Percentiles rank a stretch among this genome's conserved stretches.
phyloP scores from a whole-genome alignment of 2,888 invertebrate genomes.

The Micoletzkya japonica region DNA sequence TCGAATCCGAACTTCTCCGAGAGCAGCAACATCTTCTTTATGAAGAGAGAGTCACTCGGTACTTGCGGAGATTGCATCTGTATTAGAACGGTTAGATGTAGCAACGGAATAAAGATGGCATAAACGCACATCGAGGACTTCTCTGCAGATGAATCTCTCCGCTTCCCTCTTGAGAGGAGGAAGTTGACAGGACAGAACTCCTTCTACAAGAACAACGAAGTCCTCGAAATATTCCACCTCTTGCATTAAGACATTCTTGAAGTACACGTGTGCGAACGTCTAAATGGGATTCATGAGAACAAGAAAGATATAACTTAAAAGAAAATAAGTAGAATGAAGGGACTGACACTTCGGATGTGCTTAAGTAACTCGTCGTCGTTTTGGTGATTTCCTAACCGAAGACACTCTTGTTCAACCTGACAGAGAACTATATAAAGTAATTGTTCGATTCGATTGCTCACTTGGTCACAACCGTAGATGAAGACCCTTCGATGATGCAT shows the following conservation, averaged over 20 bases:
- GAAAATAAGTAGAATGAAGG: not conserved
- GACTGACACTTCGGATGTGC: slow-evolving; percentile 33
- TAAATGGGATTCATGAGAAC: slow-evolving; percentile 34
- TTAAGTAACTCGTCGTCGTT: slow-evolving; percentile 30
- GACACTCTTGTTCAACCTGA: slow-evolving; percentile 18
- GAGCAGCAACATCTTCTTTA: slow-evolving; percentile 56
- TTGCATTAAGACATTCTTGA: slow-evolving; percentile 49
- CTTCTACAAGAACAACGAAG: slow-evolving; percentile 54
- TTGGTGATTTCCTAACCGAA: slow-evolving; percentile 18
- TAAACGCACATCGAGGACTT: slow-evolving; percentile 53
- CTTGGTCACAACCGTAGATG: slow-evolving; percentile 45
- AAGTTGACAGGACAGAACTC: slow-evolving; percentile 50
- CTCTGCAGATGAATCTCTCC: slow-evolving; percentile 57
- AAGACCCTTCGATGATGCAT: slow-evolving; percentile 54
- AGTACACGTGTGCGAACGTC: slow-evolving; percentile 60
- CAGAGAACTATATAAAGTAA: slow-evolving; percentile 13
- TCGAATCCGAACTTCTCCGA: slow-evolving; percentile 55
- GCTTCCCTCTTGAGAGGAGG: slow-evolving; percentile 56
- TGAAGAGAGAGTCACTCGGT: slow-evolving; percentile 49
- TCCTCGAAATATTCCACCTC: slow-evolving; percentile 58
- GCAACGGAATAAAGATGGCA: not conserved
- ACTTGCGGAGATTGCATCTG: slow-evolving; percentile 40
- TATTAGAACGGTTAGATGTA: not conserved
- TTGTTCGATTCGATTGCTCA: not conserved
- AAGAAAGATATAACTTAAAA: slow-evolving; percentile 16